A percentile compares a stretch with the other conserved stretches of the same genome.
These are phyloP conservation scores for Caenorhabditis sp. DNA, from an alignment of 2,888 invertebrate species.

Conservation along the genomic window DNA sequence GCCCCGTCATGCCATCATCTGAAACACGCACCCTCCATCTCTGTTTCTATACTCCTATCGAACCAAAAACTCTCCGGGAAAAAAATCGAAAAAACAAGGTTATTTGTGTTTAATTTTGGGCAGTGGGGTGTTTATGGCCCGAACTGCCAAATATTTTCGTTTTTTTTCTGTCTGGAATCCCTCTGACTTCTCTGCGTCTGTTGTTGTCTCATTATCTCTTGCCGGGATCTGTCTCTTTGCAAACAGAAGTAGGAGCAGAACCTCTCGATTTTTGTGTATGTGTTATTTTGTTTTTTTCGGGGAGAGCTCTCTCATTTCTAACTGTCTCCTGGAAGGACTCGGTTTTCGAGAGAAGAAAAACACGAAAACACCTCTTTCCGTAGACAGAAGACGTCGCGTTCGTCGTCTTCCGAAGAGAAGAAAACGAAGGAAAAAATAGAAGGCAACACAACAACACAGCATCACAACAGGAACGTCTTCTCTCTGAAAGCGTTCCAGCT, in stretches of 20 bases:
- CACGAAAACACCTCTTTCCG: constrained; percentile 52
- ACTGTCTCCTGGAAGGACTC: constrained; percentile 12
- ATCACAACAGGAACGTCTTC: constrained; percentile 39
- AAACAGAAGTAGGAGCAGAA: neutral
- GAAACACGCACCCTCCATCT: constrained; percentile 8
- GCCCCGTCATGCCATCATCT: constrained; percentile 16
- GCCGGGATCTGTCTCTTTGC: neutral
- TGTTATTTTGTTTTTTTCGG: constrained; percentile 49
- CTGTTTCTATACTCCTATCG: neutral
- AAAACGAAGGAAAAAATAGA: neutral
- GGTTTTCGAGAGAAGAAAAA: constrained; percentile 2
- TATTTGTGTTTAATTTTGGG: constrained; percentile 51
- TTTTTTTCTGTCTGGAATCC: constrained; percentile 4
- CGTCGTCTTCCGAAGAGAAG: neutral
- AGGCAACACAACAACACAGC: constrained; percentile 34
- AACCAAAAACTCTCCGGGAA: constrained; percentile 13
- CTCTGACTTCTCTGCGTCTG: constrained; percentile 36
- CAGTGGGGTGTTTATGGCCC: constrained; percentile 34
- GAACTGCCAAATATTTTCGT: constrained; percentile 47
- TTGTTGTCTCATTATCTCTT: constrained; percentile 27
- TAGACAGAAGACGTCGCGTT: constrained; percentile 15
- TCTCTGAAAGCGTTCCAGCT: neutral
- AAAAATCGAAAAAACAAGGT: constrained; percentile 44
- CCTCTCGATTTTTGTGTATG: constrained; percentile 34
- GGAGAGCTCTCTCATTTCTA: neutral